Evolutionary conservation across 1,140 invertebrate genomes (phyloP).

Genomic region (Drosophila bifasciata): DNA sequence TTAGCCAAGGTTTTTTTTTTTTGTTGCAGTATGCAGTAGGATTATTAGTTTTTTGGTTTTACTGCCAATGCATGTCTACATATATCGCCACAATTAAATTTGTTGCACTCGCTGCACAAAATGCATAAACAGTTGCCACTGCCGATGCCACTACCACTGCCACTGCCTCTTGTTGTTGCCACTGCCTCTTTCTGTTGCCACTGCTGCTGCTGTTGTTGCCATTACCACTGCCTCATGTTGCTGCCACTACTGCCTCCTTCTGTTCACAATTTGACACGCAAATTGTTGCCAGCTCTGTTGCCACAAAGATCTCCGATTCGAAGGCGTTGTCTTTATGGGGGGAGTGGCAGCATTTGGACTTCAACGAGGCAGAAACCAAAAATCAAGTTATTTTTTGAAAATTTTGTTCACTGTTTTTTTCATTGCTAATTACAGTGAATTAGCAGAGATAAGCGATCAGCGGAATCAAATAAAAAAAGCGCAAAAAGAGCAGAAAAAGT

Average conservation of each 20-base stretch:
- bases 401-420: conserved; percentile 20
- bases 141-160: no score
- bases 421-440: conserved; percentile 30
- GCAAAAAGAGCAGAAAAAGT: not conserved
- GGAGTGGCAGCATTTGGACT: conserved; percentile 49
- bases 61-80: conserved; percentile 81
- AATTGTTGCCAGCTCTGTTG: conserved; percentile 58
- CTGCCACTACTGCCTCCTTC: conserved; percentile 44
- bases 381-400: conserved; percentile 25
- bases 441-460: conserved; percentile 26
- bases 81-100: conserved; percentile 79
- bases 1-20: conserved; percentile 59
- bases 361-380: conserved; percentile 66
- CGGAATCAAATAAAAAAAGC: conserved; percentile 2
- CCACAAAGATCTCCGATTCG: conserved; percentile 8
- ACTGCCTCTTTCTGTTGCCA: not conserved
- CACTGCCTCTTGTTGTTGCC: no score
- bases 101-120: conserved; percentile 81
- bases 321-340: conserved; percentile 8
- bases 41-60: conserved; percentile 61
- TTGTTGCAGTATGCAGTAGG: conserved; percentile 18
- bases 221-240: no score
- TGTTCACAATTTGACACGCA: conserved; percentile 74
- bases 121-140: conserved; percentile 72
- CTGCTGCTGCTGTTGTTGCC: conserved; percentile 47